Evolutionary conservation across 1,140 invertebrate species (phyloP).

Genomic region (Atta colombica): DNA sequence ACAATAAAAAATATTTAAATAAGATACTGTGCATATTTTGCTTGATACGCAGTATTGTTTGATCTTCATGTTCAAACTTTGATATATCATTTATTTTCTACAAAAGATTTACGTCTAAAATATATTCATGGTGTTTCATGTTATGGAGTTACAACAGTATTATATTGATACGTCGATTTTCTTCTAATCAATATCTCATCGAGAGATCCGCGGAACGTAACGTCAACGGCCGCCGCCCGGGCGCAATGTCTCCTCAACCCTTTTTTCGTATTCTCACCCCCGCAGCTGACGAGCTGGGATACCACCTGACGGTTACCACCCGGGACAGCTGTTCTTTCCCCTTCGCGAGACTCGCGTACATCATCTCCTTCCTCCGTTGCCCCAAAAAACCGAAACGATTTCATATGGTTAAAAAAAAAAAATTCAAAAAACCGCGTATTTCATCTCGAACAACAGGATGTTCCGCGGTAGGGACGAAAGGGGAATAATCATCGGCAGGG

Average conservation of each 20-base stretch:
- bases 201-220: conserved; percentile 44
- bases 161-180: conserved; percentile 51
- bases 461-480: conserved; percentile 3
- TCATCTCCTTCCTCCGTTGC: neutral
- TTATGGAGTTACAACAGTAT: conserved; percentile 13
- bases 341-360: conserved; percentile 37
- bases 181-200: conserved; percentile 58
- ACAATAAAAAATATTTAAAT: neutral
- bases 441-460: conserved; percentile 37
- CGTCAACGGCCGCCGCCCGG: conserved; percentile 19
- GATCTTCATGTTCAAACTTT: neutral
- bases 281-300: conserved; percentile 79
- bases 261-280: conserved; percentile 78
- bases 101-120: neutral
- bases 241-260: conserved; percentile 68
- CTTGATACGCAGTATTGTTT: neutral
- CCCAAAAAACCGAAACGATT: conserved; percentile 74
- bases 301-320: conserved; percentile 78
- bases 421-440: conserved; percentile 50
- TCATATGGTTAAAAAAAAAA: conserved; percentile 47
- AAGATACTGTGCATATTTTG: neutral
- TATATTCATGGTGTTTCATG: neutral
- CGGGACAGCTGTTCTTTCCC: conserved; percentile 78
- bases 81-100: neutral
- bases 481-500: neutral